These are phyloP conservation scores for Steinernema khuongi DNA, from an alignment of 1,140 invertebrate genomes.

Conservation along the genomic window DNA sequence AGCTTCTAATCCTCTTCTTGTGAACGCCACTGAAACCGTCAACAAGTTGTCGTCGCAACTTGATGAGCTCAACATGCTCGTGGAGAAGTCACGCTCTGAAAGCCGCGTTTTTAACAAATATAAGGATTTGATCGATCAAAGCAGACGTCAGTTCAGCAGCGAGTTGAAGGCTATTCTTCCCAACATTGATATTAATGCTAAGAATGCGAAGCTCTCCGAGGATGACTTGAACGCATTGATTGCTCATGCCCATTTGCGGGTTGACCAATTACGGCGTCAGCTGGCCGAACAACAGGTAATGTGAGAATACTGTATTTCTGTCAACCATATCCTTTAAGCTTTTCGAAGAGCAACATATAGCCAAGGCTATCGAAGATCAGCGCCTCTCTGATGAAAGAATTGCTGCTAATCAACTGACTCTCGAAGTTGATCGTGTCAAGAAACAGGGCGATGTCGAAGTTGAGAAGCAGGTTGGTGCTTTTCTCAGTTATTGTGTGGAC, in stretches of 20 bases:
- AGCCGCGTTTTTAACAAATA: slow-evolving; percentile 60
- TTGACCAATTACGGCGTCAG: slow-evolving; percentile 63
- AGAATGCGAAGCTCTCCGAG: slow-evolving; percentile 60
- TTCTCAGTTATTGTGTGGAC: background rate
- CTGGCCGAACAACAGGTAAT: slow-evolving; percentile 60
- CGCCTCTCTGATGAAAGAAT: slow-evolving; percentile 37
- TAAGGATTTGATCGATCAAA: slow-evolving; percentile 61
- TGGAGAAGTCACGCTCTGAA: slow-evolving; percentile 59
- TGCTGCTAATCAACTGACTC: slow-evolving; percentile 22
- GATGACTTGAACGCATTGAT: slow-evolving; percentile 64
- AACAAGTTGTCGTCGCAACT: slow-evolving; percentile 49
- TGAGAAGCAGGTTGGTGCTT: slow-evolving; percentile 22
- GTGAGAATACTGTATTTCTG: slow-evolving; percentile 1
- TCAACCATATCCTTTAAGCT: slow-evolving; percentile 36
- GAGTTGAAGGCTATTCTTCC: slow-evolving; percentile 61
- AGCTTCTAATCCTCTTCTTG: slow-evolving; percentile 38
- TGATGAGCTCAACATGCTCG: slow-evolving; percentile 50
- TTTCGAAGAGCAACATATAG: slow-evolving; percentile 48
- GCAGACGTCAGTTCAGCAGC: slow-evolving; percentile 61
- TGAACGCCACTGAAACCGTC: slow-evolving; percentile 51
- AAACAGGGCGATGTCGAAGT: slow-evolving; percentile 22
- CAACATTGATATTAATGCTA: slow-evolving; percentile 58
- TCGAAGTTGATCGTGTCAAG: slow-evolving; percentile 36
- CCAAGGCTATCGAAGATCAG: slow-evolving; percentile 50
- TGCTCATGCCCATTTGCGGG: slow-evolving; percentile 63